Evolutionary conservation across 1,140 invertebrate species (phyloP), one percentile per base, ranked within the genome.

Genomic region (Panagrolaimus sp.): DNA sequence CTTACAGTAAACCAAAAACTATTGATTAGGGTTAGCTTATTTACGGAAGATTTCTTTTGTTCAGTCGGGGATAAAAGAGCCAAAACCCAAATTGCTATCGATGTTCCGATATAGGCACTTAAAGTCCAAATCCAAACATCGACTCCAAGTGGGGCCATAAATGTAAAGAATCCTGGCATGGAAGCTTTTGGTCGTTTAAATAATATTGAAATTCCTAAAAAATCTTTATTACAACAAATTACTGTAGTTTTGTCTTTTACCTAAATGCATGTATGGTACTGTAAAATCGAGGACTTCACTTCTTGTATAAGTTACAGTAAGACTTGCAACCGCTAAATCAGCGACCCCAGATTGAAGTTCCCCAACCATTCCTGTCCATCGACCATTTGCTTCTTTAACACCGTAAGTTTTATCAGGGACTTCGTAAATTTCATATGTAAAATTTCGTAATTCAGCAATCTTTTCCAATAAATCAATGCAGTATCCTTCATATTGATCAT

Each of bases 51-150:
- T 85, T 92, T 90, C 6, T 84, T 83, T 69, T 86, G 85, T 86
- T 94, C 92, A 83, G 91, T 92, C 32, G 92, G 92, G 67, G 91
- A 91, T 78, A 93, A 90, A 87, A 92, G 90, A 66, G 91, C 92
- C 44, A 94, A 84, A 74, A 95, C 90, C 83, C 94, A 96, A 3
- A 95, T 88, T n/a, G 94, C 85, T n/a, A 94, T 88, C 0, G 92
- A 94, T 2, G 95, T 92, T 6, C 91, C 92, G 63, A 96, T 86
- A 84, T 94, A 95, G 43, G 92, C 92, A 1, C 91, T 91, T 0
- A 90, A 90, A 90, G 94, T 94, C 85, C 93, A 94, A 76, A 95
- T 91, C 93, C 93, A 96, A 47, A 96, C 93, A 78, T 93, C 91
- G 43, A 92, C 84, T 14, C 91, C 93, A 0, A 96, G 85, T 0